Base-by-base conservation (phyloP, 2,797 vertebrate genomes). In the Dallia pectoralis region DNA sequence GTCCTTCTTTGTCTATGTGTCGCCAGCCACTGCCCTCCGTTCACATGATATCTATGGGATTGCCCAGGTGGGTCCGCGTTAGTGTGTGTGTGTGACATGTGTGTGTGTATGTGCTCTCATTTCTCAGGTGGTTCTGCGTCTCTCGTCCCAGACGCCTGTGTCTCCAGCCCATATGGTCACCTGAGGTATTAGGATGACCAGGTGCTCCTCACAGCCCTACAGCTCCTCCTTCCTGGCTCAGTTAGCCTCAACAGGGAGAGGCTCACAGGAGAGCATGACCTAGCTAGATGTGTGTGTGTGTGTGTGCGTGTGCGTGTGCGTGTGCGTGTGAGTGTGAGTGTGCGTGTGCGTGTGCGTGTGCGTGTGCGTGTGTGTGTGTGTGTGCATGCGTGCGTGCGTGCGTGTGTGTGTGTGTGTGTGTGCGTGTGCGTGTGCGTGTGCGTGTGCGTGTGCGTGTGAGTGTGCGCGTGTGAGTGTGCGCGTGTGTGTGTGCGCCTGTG, bases 161-260 rank as follows among this genome's bases (percentile, higher is more conserved):
- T 11, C 40, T 44, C 40, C 40, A 44, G 40, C 40, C 75, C 75
- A 77, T 77, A 77, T 72, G 75, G 75, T 69, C 56, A 51, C 65
- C 49, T 40, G 51, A 66, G 65, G 69, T 59, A 73, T 74, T 30
- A 29, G 2, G 70, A 65, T 69, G 29, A 66, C 82, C 82, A 77
- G 79, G 81, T 79, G 79, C 53, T 70, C 9, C 47, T 73, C 59
- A 14, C 40, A 29, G 36, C 12, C 33, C 63, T 14, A 18, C 62
- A 51, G 64, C 62, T 56, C 27, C 53, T 22, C 44, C 63, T 29
- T 30, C 30, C 30, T 22, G 32, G 48, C 61, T 33, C 44, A 6
- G 44, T 44, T 0, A 22, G 2, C 1, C 40, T 44, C n/a, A 22
- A 44, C 36, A 40, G 65, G 65, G 36, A 19, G 44, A 74, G 32